A percentile compares a stretch with the other conserved stretches of the same genome.
Conservation (phyloP, 1,140 invertebrate genomes). For the Drosophila littoralis region DNA sequence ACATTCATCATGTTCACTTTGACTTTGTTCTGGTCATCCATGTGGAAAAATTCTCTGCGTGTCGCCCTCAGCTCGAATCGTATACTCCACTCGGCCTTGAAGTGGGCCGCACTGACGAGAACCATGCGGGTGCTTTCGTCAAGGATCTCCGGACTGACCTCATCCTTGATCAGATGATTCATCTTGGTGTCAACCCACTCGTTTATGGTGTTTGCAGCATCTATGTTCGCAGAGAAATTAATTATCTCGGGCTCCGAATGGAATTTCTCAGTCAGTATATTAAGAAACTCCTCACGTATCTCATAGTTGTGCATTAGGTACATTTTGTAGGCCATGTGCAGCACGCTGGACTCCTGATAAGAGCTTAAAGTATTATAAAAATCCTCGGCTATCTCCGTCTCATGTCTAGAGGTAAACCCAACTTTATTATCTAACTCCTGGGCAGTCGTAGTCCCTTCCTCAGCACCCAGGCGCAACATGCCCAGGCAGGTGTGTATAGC, state of each 20-base stretch:
- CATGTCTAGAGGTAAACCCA: not conserved
- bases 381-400: constrained; percentile 4
- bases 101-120: constrained; percentile 9
- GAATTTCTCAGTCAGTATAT: not conserved
- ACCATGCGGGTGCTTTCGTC: not conserved
- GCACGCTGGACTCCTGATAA: not conserved
- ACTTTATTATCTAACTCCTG: not conserved
- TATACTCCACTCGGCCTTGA: constrained; percentile 3
- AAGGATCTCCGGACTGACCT: not conserved
- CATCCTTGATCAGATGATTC: constrained; percentile 2
- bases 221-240: constrained; percentile 1
- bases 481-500: constrained; percentile 6
- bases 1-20: constrained; percentile 8
- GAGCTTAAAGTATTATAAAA: not conserved
- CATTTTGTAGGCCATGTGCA: constrained; percentile 12
- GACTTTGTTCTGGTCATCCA: not conserved
- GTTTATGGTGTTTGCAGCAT: constrained; percentile 1
- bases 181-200: constrained; percentile 1
- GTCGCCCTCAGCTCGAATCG: not conserved
- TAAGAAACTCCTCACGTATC: not conserved
- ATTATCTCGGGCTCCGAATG: constrained; percentile 1
- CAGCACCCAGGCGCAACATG: constrained; percentile 2
- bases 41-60: not conserved
- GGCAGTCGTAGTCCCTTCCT: not conserved
- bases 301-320: not conserved